A percentile compares a stretch with the other conserved stretches of the same genome.
These are phyloP conservation scores for Drosophila austrosaltans DNA, from an alignment of 2,888 invertebrate species.

Conservation along the genomic window DNA sequence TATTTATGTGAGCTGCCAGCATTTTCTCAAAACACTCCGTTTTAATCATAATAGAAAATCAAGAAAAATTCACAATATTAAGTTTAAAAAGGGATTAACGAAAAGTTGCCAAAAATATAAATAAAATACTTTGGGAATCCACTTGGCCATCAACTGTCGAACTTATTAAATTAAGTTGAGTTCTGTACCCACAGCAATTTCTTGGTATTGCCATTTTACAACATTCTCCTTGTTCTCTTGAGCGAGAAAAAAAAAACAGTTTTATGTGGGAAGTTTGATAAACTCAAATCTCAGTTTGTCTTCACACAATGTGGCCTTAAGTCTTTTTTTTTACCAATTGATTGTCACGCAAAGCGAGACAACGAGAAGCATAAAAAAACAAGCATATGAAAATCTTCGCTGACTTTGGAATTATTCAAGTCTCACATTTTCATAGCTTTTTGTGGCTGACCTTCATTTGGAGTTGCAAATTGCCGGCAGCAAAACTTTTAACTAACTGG, in stretches of 20 bases:
- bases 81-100: neutral
- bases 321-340: too few species aligned
- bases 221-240: conserved; percentile 3
- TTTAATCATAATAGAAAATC: neutral
- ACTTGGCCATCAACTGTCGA: too few species aligned
- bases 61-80: neutral
- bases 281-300: conserved; percentile 17
- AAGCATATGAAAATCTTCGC: neutral
- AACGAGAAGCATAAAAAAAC: neutral
- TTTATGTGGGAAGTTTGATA: conserved; percentile 55
- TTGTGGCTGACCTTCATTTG: neutral
- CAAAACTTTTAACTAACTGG: neutral
- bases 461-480: neutral
- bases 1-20: neutral
- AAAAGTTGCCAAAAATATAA: neutral
- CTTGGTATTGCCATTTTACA: conserved; percentile 5
- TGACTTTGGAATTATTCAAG: neutral
- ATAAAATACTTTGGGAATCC: neutral
- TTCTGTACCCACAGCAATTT: conserved; percentile 11
- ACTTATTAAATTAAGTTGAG: neutral
- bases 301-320: neutral
- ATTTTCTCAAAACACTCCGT: neutral
- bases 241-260: neutral
- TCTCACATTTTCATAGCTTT: neutral
- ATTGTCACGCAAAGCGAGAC: too few species aligned